phyloP scores from a whole-genome alignment of 1,140 invertebrate genomes.

The Drosophila ananassae region DNA sequence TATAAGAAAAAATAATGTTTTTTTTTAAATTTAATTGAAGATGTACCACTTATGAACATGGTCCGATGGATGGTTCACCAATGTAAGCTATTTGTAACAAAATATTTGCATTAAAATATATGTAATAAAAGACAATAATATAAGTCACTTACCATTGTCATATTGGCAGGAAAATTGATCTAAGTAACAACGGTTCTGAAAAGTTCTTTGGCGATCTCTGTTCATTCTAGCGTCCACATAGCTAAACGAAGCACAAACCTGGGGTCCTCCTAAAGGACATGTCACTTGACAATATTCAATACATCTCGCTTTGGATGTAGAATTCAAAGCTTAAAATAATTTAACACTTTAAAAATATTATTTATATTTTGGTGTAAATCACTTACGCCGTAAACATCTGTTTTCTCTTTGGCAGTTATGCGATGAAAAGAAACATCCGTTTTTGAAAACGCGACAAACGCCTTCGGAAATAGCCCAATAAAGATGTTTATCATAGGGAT shows the following conservation, averaged over 20 bases:
- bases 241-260: slow-evolving; percentile 18
- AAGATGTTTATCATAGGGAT: slow-evolving; percentile 13
- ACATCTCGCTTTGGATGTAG: not conserved
- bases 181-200: slow-evolving; percentile 1
- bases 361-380: not conserved
- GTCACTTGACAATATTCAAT: slow-evolving; percentile 1
- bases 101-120: not conserved
- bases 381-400: slow-evolving; percentile 3
- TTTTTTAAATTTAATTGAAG: too few species aligned
- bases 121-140: not conserved
- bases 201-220: slow-evolving; percentile 2
- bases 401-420: slow-evolving; percentile 23
- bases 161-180: slow-evolving; percentile 9
- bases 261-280: not conserved
- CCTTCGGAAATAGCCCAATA: slow-evolving; percentile 6
- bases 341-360: not conserved
- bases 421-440: slow-evolving; percentile 1
- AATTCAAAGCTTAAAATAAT: not conserved
- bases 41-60: slow-evolving; percentile 2
- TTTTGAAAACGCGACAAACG: slow-evolving; percentile 20
- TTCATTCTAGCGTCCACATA: slow-evolving; percentile 1
- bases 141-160: not conserved
- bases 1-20: not conserved
- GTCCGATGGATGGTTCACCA: slow-evolving; percentile 19
- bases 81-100: slow-evolving; percentile 23